Conservation (phyloP, 23 tunicate species). For the Ciona savignyi region DNA sequence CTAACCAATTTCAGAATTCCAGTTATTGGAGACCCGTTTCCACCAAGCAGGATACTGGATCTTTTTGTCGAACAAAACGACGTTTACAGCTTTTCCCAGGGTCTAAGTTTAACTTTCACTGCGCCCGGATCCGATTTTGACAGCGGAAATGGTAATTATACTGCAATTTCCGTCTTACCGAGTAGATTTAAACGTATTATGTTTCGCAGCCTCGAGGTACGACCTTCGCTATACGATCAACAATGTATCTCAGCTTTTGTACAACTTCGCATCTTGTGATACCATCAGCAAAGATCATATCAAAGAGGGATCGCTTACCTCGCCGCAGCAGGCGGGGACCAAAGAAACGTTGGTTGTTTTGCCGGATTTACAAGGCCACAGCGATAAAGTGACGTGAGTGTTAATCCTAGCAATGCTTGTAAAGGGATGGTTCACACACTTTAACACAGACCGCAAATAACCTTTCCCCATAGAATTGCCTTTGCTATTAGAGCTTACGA, state of each 20-base stretch:
- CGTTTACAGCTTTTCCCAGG: not conserved
- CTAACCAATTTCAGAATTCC: constrained; percentile 6
- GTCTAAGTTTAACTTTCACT: constrained; percentile 31
- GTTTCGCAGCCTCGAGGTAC: constrained; percentile 22
- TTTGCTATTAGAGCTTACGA: constrained; percentile 33
- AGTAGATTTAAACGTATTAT: not conserved
- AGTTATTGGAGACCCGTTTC: constrained; percentile 10
- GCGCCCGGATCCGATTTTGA: constrained; percentile 74
- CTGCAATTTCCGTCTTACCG: not conserved
- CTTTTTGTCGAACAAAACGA: constrained; percentile 20
- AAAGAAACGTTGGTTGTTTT: constrained; percentile 23
- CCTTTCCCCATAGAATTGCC: constrained; percentile 17
- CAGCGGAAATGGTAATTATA: constrained; percentile 40
- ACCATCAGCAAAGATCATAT: not conserved
- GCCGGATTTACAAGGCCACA: not conserved
- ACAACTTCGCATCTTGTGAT: constrained; percentile 3
- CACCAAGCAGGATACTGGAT: constrained; percentile 43
- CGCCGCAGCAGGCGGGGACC: constrained; percentile 19
- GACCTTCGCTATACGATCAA: constrained; percentile 39
- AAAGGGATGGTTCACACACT: no score
- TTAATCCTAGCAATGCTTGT: no score
- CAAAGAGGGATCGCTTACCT: constrained; percentile 8
- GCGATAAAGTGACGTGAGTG: constrained; percentile 12
- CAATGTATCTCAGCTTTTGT: constrained; percentile 2
- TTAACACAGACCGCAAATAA: no score